Base-by-base conservation (phyloP, 2,113 vertebrate species). In the Myotis brandtii region DNA sequence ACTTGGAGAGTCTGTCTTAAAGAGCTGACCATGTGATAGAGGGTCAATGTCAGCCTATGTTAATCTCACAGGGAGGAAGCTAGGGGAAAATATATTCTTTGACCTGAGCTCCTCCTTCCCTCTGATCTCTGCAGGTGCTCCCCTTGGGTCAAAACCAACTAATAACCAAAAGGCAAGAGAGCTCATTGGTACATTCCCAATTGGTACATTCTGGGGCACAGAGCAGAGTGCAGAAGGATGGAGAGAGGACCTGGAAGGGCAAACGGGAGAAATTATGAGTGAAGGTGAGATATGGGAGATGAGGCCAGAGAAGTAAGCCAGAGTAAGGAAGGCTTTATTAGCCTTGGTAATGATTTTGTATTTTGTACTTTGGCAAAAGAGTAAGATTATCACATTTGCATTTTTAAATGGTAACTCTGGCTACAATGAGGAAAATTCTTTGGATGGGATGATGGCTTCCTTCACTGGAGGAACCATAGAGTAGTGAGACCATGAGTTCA, bases 361-460 rank as follows among this genome's bases (percentile, higher is more conserved):
- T 86, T 92, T 67, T 67, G 37, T 91, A 16, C 46, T 52, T 18
- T n/a, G 80, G 85, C 32, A 56, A 89, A 82, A 89, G 34, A 76
- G 2, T 73, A 43, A 86, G 86, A 32, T 40, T 3, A 92, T 27
- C 48, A 40, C 12, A 82, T 50, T 66, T 95, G n/a, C 16, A 48
- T 86, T 86, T 96, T 91, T 27, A 69, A 70, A 40, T 93, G 50
- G n/a, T 48, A 62, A 79, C 25, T 80, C 64, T 87, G 75, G 34
- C 18, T 72, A 56, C 46, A 48, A 27, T 52, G 64, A 90, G 23
- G 64, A 94, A 86, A 77, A 85, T 43, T 17, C 3, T 3, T 67
- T 75, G 7, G 54, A 87, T n/a, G 52, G 2, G 7, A 20, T 40
- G 52, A 40, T 27, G 9, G 16, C 72, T 92, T 90, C 43, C 37